These are phyloP conservation scores for Macrosteles quadrilineatus DNA, from an alignment of 1,140 invertebrate genomes.

Conservation along the genomic window DNA sequence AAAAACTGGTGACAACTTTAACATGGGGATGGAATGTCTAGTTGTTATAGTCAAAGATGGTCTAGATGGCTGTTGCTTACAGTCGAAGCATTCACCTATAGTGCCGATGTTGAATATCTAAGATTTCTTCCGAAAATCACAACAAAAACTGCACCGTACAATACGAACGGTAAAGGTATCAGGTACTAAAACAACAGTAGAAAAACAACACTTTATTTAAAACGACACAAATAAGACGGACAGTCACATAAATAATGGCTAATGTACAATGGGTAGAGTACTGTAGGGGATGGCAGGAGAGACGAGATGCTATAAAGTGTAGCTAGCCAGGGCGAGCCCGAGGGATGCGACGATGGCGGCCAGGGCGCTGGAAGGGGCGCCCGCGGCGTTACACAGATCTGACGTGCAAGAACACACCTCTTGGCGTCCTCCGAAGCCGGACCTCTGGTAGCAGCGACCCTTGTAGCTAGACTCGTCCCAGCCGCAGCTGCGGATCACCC, in stretches of 20 bases:
- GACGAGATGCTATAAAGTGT: not conserved
- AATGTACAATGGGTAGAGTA: conserved; percentile 7
- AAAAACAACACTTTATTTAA: too few species aligned
- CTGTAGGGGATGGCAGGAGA: not conserved
- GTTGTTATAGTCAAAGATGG: too few species aligned
- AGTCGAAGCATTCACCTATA: too few species aligned
- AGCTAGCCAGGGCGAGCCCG: not conserved
- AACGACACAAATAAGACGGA: too few species aligned
- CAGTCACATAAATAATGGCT: not conserved
- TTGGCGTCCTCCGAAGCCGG: conserved; percentile 83
- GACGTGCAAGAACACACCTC: conserved; percentile 80
- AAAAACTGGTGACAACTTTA: too few species aligned
- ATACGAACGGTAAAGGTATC: too few species aligned
- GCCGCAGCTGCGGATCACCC: conserved; percentile 78
- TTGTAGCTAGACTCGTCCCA: conserved; percentile 75
- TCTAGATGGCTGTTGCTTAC: too few species aligned
- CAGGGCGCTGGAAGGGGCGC: conserved; percentile 30
- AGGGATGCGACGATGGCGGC: not conserved
- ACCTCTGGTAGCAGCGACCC: conserved; percentile 78
- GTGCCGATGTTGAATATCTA: too few species aligned
- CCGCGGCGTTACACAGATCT: conserved; percentile 73
- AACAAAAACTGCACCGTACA: too few species aligned
- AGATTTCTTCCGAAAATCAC: too few species aligned
- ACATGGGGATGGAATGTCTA: too few species aligned
- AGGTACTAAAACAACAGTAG: too few species aligned